Evolutionary conservation across 1,140 invertebrate genomes (phyloP).

Genomic region (Drosophila seguyi): DNA sequence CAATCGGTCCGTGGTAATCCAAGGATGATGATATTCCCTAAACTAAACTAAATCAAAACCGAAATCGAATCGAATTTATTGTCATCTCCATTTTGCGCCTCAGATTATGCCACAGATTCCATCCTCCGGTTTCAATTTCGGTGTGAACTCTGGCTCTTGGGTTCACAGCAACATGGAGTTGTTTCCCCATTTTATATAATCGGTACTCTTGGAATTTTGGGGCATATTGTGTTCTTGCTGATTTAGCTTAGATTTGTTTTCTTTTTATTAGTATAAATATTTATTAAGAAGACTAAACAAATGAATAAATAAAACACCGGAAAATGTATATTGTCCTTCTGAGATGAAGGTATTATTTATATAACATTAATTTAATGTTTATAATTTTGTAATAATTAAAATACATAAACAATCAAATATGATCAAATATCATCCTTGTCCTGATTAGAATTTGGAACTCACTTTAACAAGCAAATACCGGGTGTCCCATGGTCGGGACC

Average conservation of each 20-base stretch:
- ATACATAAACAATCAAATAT: neutral
- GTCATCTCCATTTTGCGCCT: slow-evolving; percentile 82
- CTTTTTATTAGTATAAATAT: neutral
- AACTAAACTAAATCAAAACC: slow-evolving; percentile 82
- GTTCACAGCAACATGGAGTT: slow-evolving; percentile 38
- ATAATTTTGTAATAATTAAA: neutral
- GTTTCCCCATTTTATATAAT: slow-evolving; percentile 29
- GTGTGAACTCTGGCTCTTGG: slow-evolving; percentile 76
- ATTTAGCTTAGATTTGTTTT: no score
- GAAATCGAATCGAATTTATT: slow-evolving; percentile 84
- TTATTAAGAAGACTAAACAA: neutral
- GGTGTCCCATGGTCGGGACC: slow-evolving; percentile 1
- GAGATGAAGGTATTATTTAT: no score
- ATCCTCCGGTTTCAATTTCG: slow-evolving; percentile 77
- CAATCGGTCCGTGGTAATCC: slow-evolving; percentile 65
- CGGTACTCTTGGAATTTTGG: neutral
- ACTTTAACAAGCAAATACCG: neutral
- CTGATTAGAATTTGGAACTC: no score
- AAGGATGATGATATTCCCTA: slow-evolving; percentile 78
- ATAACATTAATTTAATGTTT: no score
- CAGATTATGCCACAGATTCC: slow-evolving; percentile 74
- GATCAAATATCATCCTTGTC: no score
- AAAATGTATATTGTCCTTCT: no score
- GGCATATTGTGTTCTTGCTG: neutral
- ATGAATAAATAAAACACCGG: no score